A percentile compares a stretch with the other conserved stretches of the same genome.
Conservation (phyloP, 2,888 invertebrate species). For the Drosophila hamatofila region DNA sequence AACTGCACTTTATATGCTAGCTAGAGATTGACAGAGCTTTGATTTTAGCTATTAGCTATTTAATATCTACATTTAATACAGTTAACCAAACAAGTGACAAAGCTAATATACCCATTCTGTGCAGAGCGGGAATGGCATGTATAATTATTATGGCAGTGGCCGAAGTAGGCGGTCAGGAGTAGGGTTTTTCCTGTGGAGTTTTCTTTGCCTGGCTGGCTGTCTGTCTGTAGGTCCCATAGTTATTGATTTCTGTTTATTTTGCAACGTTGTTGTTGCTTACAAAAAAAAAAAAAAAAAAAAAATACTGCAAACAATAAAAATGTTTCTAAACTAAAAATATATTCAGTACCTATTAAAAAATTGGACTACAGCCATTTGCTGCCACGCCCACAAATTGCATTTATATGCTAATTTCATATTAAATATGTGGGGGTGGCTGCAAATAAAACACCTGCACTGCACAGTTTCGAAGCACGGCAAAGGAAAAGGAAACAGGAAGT, state of each 20-base stretch:
- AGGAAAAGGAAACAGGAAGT: conserved; percentile 58
- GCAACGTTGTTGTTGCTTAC: conserved; percentile 36
- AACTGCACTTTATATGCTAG: neutral
- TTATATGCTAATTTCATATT: conserved; percentile 39
- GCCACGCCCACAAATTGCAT: conserved; percentile 15
- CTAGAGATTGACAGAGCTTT: neutral
- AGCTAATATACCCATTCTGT: conserved; percentile 12
- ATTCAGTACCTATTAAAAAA: neutral
- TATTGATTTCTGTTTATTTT: conserved; percentile 70
- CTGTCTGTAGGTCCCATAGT: conserved; percentile 27
- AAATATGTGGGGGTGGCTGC: conserved; percentile 1
- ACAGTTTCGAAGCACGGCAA: conserved; percentile 47
- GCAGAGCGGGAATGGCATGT: conserved; percentile 15
- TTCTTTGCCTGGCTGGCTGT: conserved; percentile 24
- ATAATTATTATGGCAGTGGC: conserved; percentile 71
- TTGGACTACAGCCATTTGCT: neutral
- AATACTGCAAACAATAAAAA: neutral
- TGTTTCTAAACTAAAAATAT: neutral
- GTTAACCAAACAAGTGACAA: neutral
- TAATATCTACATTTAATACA: neutral
- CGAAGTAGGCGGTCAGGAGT: conserved; percentile 10
- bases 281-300: conserved; percentile 23
- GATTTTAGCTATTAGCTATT: neutral
- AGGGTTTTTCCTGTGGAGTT: conserved; percentile 29
- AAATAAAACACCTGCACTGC: conserved; percentile 32